Conservation (phyloP, 2,113 vertebrate species). For the Percopsis transmontana region DNA sequence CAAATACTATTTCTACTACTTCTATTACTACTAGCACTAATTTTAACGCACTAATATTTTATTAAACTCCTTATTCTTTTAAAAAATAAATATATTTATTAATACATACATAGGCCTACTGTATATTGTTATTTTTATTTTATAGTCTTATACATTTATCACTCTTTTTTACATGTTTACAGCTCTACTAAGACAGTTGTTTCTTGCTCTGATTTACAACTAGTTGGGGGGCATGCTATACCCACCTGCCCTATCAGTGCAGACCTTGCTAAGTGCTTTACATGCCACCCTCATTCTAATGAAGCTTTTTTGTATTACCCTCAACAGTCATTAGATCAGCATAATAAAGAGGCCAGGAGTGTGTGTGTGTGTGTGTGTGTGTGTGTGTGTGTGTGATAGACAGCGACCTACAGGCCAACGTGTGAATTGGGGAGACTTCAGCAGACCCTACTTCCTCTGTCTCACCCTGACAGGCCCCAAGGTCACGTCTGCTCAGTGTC, state of each 20-base stretch:
- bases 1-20: not conserved
- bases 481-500: conserved; percentile 67
- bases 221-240: conserved; percentile 31
- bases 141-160: no score
- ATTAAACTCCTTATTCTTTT: no score
- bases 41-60: no score
- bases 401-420: conserved; percentile 60
- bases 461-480: conserved; percentile 63
- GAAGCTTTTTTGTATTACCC: conserved; percentile 61
- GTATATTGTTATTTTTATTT: no score
- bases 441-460: conserved; percentile 67
- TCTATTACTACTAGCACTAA: not conserved
- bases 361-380: not conserved
- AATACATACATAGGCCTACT: no score
- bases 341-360: conserved; percentile 67
- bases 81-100: no score
- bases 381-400: conserved; percentile 43
- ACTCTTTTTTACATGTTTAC: no score
- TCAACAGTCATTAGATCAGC: conserved; percentile 71
- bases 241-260: conserved; percentile 35
- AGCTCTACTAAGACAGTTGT: not conserved
- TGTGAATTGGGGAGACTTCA: conserved; percentile 60
- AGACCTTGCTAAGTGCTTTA: conserved; percentile 34
- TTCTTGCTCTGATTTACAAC: not conserved
- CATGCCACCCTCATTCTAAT: conserved; percentile 51